Base-by-base conservation (phyloP, 2,888 invertebrate species). In the Diachrysia chrysitis region DNA sequence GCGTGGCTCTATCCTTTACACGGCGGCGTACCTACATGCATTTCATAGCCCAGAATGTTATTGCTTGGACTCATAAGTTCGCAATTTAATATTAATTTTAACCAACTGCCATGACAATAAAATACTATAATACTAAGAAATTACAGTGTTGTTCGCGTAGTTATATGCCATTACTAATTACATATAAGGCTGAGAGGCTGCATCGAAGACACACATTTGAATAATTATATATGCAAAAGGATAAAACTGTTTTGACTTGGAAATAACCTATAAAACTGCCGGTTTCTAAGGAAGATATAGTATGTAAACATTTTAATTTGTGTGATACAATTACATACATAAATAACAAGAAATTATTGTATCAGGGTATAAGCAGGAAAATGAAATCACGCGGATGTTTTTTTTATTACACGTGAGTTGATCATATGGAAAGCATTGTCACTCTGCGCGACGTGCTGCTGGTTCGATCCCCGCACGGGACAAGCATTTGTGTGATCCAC, bases 181-280 rank as follows among this genome's bases (percentile, higher is more conserved):
- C 73, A 61, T 63, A 66, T 69, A 69, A 69, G 69, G 63, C 46
- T 29, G n/a, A 14, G 51, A 55, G 9, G 58, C 25, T 60, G 35
- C 29, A 58, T 64, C 23, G 60, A 65, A 66, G 53, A 69, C 58
- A 59, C 55, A 54, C 14, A 69, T 65, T 70, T 60, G n/a, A 70
- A 70, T 73, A 66, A 70, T 59, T 53, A 29, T 53, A 29, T 63
- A 66, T 66, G 55, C 62, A 63, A 48, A 65, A 51, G 37, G 21
- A 70, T 70, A 25, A 53, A 54, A 61, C 60, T 60, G 55, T 63
- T 73, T 61, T 59, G 62, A 66, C 70, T 70, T 54, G 63, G 25
- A 63, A 60, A 70, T 70, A 25, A 12, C n/a, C 0, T 42, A 9
- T 23, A 62, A 9, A 23, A 9, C 16, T 63, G 57, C 17, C 5